These are phyloP conservation scores for Poeciliopsis occidentalis DNA, from an alignment of 2,113 vertebrate species.

Conservation along the genomic window DNA sequence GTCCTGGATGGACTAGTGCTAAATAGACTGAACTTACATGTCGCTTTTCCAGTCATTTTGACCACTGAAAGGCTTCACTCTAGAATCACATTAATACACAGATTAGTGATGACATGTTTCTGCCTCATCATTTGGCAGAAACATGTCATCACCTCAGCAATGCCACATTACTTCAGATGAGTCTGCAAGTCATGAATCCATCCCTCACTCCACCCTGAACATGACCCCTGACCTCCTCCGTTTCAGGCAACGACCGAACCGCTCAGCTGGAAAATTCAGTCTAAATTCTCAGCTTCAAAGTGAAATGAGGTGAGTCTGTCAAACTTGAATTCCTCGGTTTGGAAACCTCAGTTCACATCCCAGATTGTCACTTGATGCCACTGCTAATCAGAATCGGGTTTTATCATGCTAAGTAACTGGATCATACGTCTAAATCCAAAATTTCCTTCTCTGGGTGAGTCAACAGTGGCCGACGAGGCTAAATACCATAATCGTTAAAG, in stretches of 20 bases:
- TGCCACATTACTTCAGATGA: not conserved
- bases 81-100: too few species aligned
- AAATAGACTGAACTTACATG: too few species aligned
- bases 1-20: too few species aligned
- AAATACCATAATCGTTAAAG: conserved; percentile 3
- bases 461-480: not conserved
- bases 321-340: not conserved
- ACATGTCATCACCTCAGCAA: not conserved
- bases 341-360: not conserved
- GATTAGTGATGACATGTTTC: too few species aligned
- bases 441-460: not conserved
- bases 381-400: not conserved
- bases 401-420: not conserved
- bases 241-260: not conserved
- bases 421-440: not conserved
- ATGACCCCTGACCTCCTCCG: not conserved
- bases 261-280: not conserved
- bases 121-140: not conserved
- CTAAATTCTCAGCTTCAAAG: not conserved
- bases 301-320: not conserved
- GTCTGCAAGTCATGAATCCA: not conserved
- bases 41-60: too few species aligned
- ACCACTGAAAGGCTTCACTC: too few species aligned
- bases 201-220: not conserved
- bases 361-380: not conserved